A percentile compares a stretch with the other conserved stretches of the same genome.
Conservation (phyloP, 2,797 vertebrate genomes). For the Sciurus carolinensis region DNA sequence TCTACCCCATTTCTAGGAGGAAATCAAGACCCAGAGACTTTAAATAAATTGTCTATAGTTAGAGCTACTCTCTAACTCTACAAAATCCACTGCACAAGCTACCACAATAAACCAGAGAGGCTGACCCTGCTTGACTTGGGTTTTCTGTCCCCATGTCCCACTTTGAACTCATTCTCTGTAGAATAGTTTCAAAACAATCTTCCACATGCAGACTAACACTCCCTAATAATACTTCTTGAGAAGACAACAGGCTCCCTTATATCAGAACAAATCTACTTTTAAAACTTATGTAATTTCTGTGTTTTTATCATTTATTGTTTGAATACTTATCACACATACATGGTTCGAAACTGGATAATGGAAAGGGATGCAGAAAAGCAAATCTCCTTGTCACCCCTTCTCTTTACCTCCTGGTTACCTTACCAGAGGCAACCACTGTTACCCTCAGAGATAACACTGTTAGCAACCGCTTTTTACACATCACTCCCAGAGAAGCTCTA, state of each 20-base stretch:
- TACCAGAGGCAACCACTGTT: too few species aligned
- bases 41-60: constrained; percentile 14
- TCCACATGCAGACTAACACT: background rate
- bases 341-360: background rate
- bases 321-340: background rate
- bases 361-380: background rate
- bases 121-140: background rate
- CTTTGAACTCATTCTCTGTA: background rate
- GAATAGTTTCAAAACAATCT: background rate
- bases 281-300: background rate
- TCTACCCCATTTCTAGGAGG: background rate
- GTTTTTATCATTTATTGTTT: background rate
- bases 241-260: background rate
- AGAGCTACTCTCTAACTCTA: background rate
- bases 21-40: constrained; percentile 46
- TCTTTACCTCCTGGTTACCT: background rate
- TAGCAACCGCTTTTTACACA: background rate
- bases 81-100: background rate
- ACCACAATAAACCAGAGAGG: background rate
- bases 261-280: background rate
- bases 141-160: background rate
- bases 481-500: background rate
- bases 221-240: background rate
- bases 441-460: background rate
- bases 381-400: background rate